Percentiles rank a stretch among this genome's conserved stretches.
Evolutionary conservation across 53 echinoderm and acorn worm genomes (phyloP).

Genomic region (Temnopleurus reevesii): DNA sequence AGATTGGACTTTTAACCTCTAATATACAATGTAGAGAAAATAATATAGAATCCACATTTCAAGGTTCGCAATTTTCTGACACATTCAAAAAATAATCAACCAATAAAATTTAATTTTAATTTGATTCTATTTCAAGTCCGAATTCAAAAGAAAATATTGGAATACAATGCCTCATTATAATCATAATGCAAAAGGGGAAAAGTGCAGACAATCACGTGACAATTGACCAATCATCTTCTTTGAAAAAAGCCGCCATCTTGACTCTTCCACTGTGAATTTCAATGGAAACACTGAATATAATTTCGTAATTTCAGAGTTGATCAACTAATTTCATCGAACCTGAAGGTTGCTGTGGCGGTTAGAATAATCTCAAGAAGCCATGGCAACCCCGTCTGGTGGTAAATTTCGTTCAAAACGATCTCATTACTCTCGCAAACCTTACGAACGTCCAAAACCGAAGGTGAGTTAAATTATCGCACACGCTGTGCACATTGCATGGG

Average conservation of each 20-base stretch:
- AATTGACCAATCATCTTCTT: constrained; percentile 86
- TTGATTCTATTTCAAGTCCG: not conserved
- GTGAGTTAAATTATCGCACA: constrained; percentile 58
- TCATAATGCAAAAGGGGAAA: constrained; percentile 40
- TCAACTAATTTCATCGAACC: not conserved
- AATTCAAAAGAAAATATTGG: no score
- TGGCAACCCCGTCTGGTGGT: constrained; percentile 93
- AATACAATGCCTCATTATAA: not conserved
- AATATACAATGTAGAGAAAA: not conserved
- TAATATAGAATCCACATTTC: not conserved
- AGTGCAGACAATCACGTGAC: constrained; percentile 75
- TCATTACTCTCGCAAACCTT: constrained; percentile 79
- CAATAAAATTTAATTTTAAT: not conserved
- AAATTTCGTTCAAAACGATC: constrained; percentile 92
- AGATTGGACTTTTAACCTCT: constrained; percentile 40
- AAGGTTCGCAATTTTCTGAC: not conserved
- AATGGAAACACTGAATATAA: constrained; percentile 13
- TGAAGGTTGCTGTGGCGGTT: constrained; percentile 59
- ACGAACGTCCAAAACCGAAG: constrained; percentile 82
- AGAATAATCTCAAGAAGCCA: constrained; percentile 57
- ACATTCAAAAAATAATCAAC: not conserved
- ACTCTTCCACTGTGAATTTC: constrained; percentile 46
- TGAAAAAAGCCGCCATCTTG: constrained; percentile 99
- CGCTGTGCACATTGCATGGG: constrained; percentile 4
- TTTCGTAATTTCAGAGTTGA: constrained; percentile 48